These are phyloP conservation scores for Hirtodrosophila cameraria DNA, from an alignment of 2,888 invertebrate species.

Conservation along the genomic window DNA sequence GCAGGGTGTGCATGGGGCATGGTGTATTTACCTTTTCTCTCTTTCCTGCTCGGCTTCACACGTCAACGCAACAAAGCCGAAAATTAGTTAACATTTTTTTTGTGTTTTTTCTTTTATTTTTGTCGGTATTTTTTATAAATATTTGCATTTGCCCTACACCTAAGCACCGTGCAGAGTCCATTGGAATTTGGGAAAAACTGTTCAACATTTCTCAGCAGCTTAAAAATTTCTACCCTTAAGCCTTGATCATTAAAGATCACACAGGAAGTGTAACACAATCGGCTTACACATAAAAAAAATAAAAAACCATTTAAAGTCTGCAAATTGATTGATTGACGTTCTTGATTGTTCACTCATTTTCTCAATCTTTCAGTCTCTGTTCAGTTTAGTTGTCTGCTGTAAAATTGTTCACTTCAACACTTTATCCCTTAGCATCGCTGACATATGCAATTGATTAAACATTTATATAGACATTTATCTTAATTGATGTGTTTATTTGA, in stretches of 20 bases:
- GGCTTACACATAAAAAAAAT: slow-evolving; percentile 1
- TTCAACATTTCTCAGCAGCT: neutral
- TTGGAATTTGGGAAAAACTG: slow-evolving; percentile 25
- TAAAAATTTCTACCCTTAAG: slow-evolving; percentile 10
- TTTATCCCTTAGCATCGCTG: neutral
- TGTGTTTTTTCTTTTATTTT: slow-evolving; percentile 1
- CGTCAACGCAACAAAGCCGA: slow-evolving; percentile 78
- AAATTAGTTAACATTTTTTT: slow-evolving; percentile 73
- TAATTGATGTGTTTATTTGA: slow-evolving; percentile 55
- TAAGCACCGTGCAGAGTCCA: slow-evolving; percentile 61
- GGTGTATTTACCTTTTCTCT: slow-evolving; percentile 12
- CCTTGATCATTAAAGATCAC: slow-evolving; percentile 37
- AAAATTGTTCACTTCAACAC: slow-evolving; percentile 45
- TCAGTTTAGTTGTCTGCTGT: slow-evolving; percentile 32
- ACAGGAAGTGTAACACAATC: slow-evolving; percentile 32
- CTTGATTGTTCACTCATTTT: slow-evolving; percentile 15
- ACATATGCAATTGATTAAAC: slow-evolving; percentile 13
- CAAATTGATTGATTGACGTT: slow-evolving; percentile 49
- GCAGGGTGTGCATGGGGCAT: slow-evolving; percentile 2
- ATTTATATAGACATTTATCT: slow-evolving; percentile 57
- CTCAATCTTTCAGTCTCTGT: neutral
- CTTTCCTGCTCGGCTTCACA: slow-evolving; percentile 55
- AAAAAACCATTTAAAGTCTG: slow-evolving; percentile 6
- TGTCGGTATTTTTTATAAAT: slow-evolving; percentile 46
- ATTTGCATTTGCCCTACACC: slow-evolving; percentile 63